phyloP scores from a whole-genome alignment of 2,797 vertebrate genomes.

The Tokudaia tokunoshimensis region DNA sequence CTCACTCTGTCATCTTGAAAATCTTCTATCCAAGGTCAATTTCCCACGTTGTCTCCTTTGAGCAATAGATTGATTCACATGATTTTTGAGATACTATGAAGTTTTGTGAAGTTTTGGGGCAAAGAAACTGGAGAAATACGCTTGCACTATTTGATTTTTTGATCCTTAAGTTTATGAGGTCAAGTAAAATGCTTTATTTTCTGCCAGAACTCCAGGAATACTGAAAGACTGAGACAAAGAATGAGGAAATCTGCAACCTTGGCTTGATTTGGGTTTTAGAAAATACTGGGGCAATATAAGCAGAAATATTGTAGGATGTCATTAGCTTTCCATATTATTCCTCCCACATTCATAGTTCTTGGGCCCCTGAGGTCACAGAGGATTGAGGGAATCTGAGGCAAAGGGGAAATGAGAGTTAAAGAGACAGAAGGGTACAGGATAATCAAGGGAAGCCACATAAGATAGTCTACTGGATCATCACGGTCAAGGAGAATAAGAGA shows the following conservation, averaged over 20 bases:
- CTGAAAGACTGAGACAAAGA: neutral
- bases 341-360: neutral
- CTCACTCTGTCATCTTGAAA: neutral
- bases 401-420: neutral
- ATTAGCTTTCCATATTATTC: neutral
- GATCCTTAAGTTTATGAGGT: neutral
- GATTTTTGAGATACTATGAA: neutral
- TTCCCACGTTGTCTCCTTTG: neutral
- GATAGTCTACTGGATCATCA: neutral
- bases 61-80: neutral
- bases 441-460: conserved; percentile 2
- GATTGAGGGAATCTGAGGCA: neutral
- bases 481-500: neutral
- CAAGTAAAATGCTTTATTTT: neutral
- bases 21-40: neutral
- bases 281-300: neutral
- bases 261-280: neutral
- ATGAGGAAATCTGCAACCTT: neutral
- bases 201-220: neutral
- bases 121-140: neutral
- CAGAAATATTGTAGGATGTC: conserved; percentile 19
- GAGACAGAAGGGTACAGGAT: neutral
- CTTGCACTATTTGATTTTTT: neutral
- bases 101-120: neutral
- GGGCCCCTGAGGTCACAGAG: neutral